Evolutionary conservation across 2,797 vertebrate genomes (phyloP), one percentile per base, ranked within the genome.

Genomic region (Telmatherina bonti): DNA sequence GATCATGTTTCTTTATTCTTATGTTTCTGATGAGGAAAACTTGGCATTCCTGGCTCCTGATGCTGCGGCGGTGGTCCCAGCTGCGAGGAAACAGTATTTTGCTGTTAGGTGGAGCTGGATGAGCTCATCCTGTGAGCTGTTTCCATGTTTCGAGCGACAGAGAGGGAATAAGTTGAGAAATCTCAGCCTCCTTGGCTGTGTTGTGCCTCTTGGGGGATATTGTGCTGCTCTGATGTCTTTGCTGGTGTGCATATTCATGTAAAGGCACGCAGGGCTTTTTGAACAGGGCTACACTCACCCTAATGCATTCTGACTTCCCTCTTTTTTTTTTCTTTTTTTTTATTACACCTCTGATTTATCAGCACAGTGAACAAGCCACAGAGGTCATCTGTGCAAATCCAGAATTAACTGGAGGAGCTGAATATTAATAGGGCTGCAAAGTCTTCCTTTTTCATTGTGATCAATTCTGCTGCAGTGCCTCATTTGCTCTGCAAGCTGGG

Each of bases 101-200:
- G 69, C 76, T 81, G 83, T 73, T 79, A 85, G 91, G 88, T 82
- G 86, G 81, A 79, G 90, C 36, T 69, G 64, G 64, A 89, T 93
- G 88, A 93, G 72, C 82, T 93, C 91, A 93, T 82, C 7, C 71
- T 72, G 57, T 52, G 47, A 57, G 66, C 53, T 68, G 67, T 62
- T 76, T 72, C 22, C 33, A 13, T 70, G 57, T 84, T 85, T 78
- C 56, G 76, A 72, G 54, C 52, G 24, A 57, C 73, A 62, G 56
- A 62, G 55, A 12, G 51, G 33, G 62, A 86, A 62, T 57, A 54
- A 77, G 70, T 76, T 71, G 72, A 80, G 55, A 53, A 62, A 31
- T 51, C 49, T 33, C 64, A 63, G 70, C 69, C 70, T 70, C 76
- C 76, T 81, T 67, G 8, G 72, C 74, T 74, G 30, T 72, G 67